A percentile compares a stretch with the other conserved stretches of the same genome.
These are phyloP conservation scores for Anagyrus pseudococci DNA, from an alignment of 2,888 invertebrate species.

Conservation along the genomic window DNA sequence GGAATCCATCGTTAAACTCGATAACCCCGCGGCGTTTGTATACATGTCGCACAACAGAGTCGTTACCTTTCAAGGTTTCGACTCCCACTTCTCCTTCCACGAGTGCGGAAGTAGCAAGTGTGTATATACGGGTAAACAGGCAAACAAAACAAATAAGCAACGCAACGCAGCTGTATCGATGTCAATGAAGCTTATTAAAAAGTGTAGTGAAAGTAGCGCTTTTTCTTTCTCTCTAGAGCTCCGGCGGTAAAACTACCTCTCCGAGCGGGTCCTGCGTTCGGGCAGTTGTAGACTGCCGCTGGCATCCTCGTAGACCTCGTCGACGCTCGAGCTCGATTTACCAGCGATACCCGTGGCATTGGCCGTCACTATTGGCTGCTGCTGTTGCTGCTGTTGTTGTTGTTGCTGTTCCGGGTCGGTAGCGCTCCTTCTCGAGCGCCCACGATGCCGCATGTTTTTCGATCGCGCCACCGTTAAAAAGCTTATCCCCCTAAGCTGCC, in stretches of 20 bases:
- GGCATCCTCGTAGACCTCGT: conserved; percentile 26
- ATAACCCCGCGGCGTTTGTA: too few relatives aligned
- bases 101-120: too few relatives aligned
- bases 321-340: conserved; percentile 37
- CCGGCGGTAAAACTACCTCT: conserved; percentile 57
- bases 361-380: background rate
- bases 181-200: too few relatives aligned
- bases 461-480: conserved; percentile 11
- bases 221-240: too few relatives aligned
- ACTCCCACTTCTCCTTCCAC: too few relatives aligned
- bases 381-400: conserved; percentile 6
- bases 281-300: conserved; percentile 37
- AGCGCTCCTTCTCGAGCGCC: conserved; percentile 8
- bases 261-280: conserved; percentile 53
- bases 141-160: too few relatives aligned
- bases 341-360: background rate
- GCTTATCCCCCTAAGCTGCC: too few relatives aligned
- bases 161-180: too few relatives aligned
- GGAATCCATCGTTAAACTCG: too few relatives aligned
- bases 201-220: background rate
- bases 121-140: too few relatives aligned
- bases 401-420: conserved; percentile 1
- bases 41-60: too few relatives aligned
- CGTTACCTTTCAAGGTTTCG: too few relatives aligned
- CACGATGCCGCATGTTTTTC: conserved; percentile 22